phyloP scores from a whole-genome alignment of 2,113 vertebrate genomes.

The Urocitellus parryii region DNA sequence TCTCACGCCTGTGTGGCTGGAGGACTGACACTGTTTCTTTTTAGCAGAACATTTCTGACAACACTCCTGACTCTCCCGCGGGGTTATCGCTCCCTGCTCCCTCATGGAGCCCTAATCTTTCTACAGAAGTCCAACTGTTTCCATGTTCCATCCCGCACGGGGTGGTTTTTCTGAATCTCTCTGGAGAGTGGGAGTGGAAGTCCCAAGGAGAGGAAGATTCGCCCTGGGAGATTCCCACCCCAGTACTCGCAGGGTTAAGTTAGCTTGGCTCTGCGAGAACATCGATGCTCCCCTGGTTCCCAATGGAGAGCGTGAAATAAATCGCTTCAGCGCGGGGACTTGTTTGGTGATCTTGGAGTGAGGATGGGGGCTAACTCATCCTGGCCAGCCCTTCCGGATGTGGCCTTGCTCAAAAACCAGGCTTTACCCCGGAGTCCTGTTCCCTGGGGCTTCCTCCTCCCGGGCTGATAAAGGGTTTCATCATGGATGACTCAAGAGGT shows the following conservation, averaged over 20 bases:
- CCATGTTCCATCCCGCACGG: background rate
- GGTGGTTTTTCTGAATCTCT: background rate
- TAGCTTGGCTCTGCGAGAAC: background rate
- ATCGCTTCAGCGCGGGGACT: slow-evolving; percentile 31
- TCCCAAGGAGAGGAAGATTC: background rate
- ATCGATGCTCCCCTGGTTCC: background rate
- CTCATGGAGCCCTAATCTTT: slow-evolving; percentile 9
- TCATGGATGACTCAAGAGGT: slow-evolving; percentile 66
- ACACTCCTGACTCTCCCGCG: background rate
- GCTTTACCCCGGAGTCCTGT: slow-evolving; percentile 39
- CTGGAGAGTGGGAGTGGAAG: background rate
- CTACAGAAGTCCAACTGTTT: slow-evolving; percentile 47
- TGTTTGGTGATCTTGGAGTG: slow-evolving; percentile 78
- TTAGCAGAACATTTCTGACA: slow-evolving; percentile 48
- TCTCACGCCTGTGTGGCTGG: background rate
- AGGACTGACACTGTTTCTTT: slow-evolving; percentile 63
- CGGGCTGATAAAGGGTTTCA: slow-evolving; percentile 65
- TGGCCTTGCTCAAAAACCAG: slow-evolving; percentile 61
- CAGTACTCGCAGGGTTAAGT: background rate
- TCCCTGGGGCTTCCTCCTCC: slow-evolving; percentile 51
- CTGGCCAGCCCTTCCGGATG: slow-evolving; percentile 70
- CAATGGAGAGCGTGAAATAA: slow-evolving; percentile 39
- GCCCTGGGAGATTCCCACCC: background rate
- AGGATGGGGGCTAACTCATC: slow-evolving; percentile 59
- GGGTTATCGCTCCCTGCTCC: background rate